These are phyloP conservation scores for Xestobium rufovillosum DNA, from an alignment of 2,888 invertebrate genomes.

Conservation along the genomic window DNA sequence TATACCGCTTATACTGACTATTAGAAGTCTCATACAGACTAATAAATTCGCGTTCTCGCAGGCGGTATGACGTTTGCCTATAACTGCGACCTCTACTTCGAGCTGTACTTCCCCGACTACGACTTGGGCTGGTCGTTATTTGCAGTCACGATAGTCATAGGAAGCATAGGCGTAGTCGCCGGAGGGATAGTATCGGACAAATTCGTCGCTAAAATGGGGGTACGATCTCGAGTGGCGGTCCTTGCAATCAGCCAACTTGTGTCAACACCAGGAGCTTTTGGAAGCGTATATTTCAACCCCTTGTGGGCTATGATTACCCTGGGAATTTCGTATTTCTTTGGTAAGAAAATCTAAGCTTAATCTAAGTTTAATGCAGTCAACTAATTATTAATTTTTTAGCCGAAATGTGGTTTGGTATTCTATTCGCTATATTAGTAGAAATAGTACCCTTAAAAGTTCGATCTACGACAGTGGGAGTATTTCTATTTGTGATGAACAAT, in stretches of 20 bases:
- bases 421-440: conserved; percentile 84
- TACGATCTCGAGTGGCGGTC: conserved; percentile 70
- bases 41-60: conserved; percentile 32
- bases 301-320: conserved; percentile 81
- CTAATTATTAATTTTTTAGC: conserved; percentile 48
- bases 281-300: conserved; percentile 74
- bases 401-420: conserved; percentile 93
- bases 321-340: conserved; percentile 82
- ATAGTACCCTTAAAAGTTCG: conserved; percentile 75
- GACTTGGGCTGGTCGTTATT: conserved; percentile 88
- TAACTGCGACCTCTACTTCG: conserved; percentile 84
- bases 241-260: conserved; percentile 76
- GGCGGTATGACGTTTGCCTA: conserved; percentile 88
- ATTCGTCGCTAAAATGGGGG: conserved; percentile 80
- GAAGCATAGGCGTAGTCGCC: conserved; percentile 66
- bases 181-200: conserved; percentile 77
- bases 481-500: conserved; percentile 89
- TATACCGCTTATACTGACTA: neutral
- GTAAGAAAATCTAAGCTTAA: conserved; percentile 44
- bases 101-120: conserved; percentile 80
- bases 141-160: conserved; percentile 79
- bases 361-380: conserved; percentile 5
- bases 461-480: conserved; percentile 79
- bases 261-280: conserved; percentile 78
- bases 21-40: conserved; percentile 1